Evolutionary conservation across 1,140 invertebrate species (phyloP), one percentile per base, ranked within the genome.

Genomic region (Colletes latitarsis): DNA sequence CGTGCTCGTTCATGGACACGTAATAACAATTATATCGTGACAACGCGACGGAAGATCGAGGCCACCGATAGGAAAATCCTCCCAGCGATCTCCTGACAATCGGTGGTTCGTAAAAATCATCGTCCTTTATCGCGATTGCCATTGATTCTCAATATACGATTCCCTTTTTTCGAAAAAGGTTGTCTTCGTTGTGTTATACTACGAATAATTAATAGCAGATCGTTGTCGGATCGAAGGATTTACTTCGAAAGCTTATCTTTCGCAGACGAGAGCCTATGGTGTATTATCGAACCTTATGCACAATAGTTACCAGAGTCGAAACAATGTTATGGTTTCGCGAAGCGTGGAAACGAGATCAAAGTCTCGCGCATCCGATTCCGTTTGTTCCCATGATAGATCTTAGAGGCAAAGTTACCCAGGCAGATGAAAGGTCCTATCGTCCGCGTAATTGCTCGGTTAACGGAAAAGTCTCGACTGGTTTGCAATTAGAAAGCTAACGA

Each of bases 401-500:
- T 3, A 10, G 4, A n/a, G 46, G 4, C 41, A 55, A 53, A 15
- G 52, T 66, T 49, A 21, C 53, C n/a, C 15, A 43, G 77, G 60
- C 60, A 69, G 53, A 73, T 43, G 68, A 71, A 84, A 84, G 68
- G 69, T 55, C 78, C 43, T 74, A 58, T 19, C 21, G 58, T 63
- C 57, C 72, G 76, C 63, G 64, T 79, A 79, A 85, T 86, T 83
- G 79, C 84, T 53, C 30, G 57, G 62, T 83, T 84, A 72, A 82
- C 67, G 75, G 55, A 76, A 53, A 43, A 76, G 68, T 71, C 46
- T 64, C 60, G 72, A 76, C 83, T 58, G 81, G 67, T 58, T 80
- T 19, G 68, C 80, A 83, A 86, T 83, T 80, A 81, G 72, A 82
- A 79, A 82, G 73, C 19, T 83, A 83, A 86, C 73, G 81, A 86